These are phyloP conservation scores for Polyergus mexicanus DNA, from an alignment of 1,140 invertebrate genomes.

Conservation along the genomic window DNA sequence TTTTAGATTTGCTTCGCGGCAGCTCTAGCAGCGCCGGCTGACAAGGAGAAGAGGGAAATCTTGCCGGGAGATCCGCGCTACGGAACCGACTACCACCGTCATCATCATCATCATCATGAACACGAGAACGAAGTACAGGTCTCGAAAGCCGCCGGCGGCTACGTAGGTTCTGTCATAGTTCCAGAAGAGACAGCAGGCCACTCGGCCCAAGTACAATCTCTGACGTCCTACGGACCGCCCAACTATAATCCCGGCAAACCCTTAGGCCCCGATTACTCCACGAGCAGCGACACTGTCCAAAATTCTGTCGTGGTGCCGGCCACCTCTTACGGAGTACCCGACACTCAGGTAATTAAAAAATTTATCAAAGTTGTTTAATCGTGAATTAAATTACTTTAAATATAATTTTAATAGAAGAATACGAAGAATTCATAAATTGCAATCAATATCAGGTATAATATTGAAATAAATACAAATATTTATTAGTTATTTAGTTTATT, in stretches of 20 bases:
- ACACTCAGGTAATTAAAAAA: slow-evolving; percentile 34
- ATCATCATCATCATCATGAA: slow-evolving; percentile 71
- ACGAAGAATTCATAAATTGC: background rate
- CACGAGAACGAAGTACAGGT: slow-evolving; percentile 60
- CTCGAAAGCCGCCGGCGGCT: slow-evolving; percentile 38
- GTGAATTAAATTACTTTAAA: background rate
- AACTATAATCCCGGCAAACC: slow-evolving; percentile 56
- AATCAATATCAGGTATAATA: no score
- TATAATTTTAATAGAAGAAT: background rate
- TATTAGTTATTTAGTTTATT: no score
- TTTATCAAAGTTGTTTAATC: background rate
- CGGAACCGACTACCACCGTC: slow-evolving; percentile 72
- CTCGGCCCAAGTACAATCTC: slow-evolving; percentile 35
- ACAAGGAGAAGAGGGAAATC: slow-evolving; percentile 76
- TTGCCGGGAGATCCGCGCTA: slow-evolving; percentile 83
- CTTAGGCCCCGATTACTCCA: background rate
- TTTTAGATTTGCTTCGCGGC: slow-evolving; percentile 77
- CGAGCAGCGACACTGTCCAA: background rate
- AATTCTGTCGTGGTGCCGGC: background rate
- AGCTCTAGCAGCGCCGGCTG: slow-evolving; percentile 61
- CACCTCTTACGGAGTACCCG: slow-evolving; percentile 13
- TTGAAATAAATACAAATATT: no score
- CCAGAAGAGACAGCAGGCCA: slow-evolving; percentile 19
- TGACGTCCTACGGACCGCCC: slow-evolving; percentile 66
- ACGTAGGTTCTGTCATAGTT: slow-evolving; percentile 54